These are phyloP conservation scores for Notamacropus eugenii DNA, from an alignment of 2,797 vertebrate species.

Conservation along the genomic window DNA sequence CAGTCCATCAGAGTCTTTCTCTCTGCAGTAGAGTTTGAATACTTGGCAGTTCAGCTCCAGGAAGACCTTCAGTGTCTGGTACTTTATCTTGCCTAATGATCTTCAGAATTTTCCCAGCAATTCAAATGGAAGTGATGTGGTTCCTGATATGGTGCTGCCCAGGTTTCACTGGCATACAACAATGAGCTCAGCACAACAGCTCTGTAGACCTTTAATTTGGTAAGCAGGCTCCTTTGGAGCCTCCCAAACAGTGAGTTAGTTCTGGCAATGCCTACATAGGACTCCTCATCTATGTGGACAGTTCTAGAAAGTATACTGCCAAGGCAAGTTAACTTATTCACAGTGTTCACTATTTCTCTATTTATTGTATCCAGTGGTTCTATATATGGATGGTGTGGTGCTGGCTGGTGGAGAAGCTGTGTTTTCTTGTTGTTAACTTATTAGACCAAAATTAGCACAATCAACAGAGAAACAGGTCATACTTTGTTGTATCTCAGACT, in stretches of 20 bases:
- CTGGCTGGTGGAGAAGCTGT: background rate
- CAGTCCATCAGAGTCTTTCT: no score
- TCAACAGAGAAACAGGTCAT: background rate
- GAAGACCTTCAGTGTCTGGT: no score
- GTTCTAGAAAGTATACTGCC: background rate
- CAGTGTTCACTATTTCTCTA: background rate
- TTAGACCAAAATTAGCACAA: background rate
- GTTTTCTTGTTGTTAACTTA: background rate
- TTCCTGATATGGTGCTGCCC: no score
- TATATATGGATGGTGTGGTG: background rate
- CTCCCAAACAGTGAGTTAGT: background rate
- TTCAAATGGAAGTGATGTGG: no score
- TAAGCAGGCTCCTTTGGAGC: background rate
- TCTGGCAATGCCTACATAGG: background rate
- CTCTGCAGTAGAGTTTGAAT: no score
- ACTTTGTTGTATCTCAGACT: background rate
- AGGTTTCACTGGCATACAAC: no score
- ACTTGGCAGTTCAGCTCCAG: no score
- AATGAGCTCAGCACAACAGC: background rate
- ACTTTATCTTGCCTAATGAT: no score
- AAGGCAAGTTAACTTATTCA: background rate
- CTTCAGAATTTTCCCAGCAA: no score
- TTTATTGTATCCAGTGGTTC: background rate
- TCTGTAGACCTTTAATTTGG: background rate
- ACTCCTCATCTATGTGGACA: background rate